A percentile compares a stretch with the other conserved stretches of the same genome.
These are phyloP conservation scores for Tonatia bakeri DNA, from an alignment of 2,113 vertebrate genomes.

Conservation along the genomic window DNA sequence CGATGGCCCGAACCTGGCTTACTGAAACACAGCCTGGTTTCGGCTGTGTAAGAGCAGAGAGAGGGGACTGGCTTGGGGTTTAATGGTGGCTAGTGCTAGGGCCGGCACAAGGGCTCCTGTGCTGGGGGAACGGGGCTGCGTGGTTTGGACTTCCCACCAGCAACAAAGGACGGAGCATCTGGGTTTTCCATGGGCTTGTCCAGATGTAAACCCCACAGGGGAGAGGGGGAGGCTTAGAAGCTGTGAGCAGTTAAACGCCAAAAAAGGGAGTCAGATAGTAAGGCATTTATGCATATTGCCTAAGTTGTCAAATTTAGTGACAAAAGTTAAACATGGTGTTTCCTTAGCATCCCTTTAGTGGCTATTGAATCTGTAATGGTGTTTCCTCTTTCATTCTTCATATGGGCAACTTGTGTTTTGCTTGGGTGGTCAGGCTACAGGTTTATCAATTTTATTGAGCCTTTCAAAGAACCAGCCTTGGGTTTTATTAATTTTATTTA, in stretches of 20 bases:
- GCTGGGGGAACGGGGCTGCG: neutral
- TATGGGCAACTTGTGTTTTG: neutral
- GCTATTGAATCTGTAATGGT: neutral
- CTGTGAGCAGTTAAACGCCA: neutral
- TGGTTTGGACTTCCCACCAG: neutral
- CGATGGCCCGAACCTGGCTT: neutral
- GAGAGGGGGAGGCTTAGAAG: neutral
- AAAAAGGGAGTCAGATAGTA: neutral
- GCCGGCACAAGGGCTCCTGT: neutral
- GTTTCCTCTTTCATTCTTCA: neutral
- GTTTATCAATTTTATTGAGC: neutral
- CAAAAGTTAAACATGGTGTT: neutral
- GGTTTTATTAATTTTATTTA: neutral
- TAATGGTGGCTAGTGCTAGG: neutral
- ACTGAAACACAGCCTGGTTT: neutral
- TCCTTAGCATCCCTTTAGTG: neutral
- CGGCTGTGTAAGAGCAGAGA: neutral
- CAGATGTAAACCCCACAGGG: neutral
- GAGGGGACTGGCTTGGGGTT: neutral
- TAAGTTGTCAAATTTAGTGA: neutral
- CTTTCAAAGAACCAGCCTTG: neutral
- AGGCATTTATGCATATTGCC: neutral
- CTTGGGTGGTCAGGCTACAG: neutral
- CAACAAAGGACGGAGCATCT: neutral
- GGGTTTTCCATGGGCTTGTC: neutral